Evolutionary conservation across 2,113 vertebrate species (phyloP).

Genomic region (Myotis davidii): DNA sequence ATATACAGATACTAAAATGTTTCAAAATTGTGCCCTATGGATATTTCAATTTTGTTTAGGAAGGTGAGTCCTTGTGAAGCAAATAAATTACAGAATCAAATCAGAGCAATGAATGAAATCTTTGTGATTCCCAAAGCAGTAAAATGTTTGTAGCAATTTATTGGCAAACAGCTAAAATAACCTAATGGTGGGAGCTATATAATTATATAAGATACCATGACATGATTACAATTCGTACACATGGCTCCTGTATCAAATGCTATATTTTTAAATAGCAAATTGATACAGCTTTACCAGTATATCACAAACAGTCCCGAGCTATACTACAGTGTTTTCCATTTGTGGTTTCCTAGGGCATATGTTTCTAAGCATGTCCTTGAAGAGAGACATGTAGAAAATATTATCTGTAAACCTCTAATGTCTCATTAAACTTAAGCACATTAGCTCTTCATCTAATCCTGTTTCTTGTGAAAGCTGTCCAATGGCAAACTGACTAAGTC

Average conservation of each 20-base stretch:
- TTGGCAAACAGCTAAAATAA: constrained; percentile 81
- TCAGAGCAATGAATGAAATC: constrained; percentile 80
- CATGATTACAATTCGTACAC: constrained; percentile 77
- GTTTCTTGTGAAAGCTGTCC: constrained; percentile 78
- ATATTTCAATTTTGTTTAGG: constrained; percentile 83
- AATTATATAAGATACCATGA: constrained; percentile 74
- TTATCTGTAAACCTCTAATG: constrained; percentile 85
- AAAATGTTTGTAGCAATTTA: constrained; percentile 75
- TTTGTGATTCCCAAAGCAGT: constrained; percentile 70
- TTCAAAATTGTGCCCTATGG: constrained; percentile 86
- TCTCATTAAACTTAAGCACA: constrained; percentile 81
- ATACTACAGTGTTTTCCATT: constrained; percentile 73
- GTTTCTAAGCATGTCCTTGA: constrained; percentile 80
- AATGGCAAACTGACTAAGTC: constrained; percentile 79
- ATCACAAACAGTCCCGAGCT: constrained; percentile 80
- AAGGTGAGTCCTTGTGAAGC: constrained; percentile 83
- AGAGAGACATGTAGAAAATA: constrained; percentile 85
- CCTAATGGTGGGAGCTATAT: constrained; percentile 71
- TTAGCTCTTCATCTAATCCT: constrained; percentile 79
- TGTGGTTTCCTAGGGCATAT: constrained; percentile 77
- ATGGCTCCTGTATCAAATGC: constrained; percentile 82
- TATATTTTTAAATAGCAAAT: constrained; percentile 75
- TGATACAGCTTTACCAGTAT: constrained; percentile 72
- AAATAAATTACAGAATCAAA: constrained; percentile 89
- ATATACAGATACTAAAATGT: constrained; percentile 91